Evolutionary conservation across 1,140 invertebrate species (phyloP), one percentile per base, ranked within the genome.

Genomic region (Ylistrum balloti): DNA sequence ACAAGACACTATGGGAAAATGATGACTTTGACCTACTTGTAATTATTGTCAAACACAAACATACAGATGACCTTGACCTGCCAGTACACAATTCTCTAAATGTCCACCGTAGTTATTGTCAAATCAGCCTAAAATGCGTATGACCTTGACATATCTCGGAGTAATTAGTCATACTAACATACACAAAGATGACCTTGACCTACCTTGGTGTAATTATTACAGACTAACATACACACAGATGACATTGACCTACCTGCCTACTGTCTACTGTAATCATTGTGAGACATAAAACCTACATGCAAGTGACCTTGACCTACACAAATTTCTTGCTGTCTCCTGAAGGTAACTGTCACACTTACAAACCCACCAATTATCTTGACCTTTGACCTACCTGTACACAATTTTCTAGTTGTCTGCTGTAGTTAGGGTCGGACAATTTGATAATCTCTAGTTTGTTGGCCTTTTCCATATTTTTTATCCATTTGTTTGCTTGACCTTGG

Each of bases 391-490:
- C 96, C 95, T 96, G 96, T 87, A 96, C 90, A 93, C 96, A 96
- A 92, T 96, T 96, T 91, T 96, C 96, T 32, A 96, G 91, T 20
- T 93, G 92, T 33, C 96, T 91, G 28, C 93, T 91, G 91, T 95
- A 96, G 93, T 95, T 96, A 48, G 93, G 90, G 87, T 96, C 94
- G 13, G 95, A 94, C 41, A 95, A 94, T 92, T 96, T 96, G 85
- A 96, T 95, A 85, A 96, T 94, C 87, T 95, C 95, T 35, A 96
- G 92, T 89, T 96, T 96, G 91, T 96, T 96, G 9, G 91, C 89
- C 90, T 95, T 95, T 93, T 96, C 96, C 96, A 96, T 96, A 89
- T 96, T 96, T 92, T 96, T 96, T 33, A 96, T 94, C 96, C 96
- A 96, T 91, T 96, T 96, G 90, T 96, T 96, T 33, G 96, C 96